Evolutionary conservation across 92 coral and sea anemone species (phyloP), one percentile per base, ranked within the genome.

Genomic region (Ricordea florida): DNA sequence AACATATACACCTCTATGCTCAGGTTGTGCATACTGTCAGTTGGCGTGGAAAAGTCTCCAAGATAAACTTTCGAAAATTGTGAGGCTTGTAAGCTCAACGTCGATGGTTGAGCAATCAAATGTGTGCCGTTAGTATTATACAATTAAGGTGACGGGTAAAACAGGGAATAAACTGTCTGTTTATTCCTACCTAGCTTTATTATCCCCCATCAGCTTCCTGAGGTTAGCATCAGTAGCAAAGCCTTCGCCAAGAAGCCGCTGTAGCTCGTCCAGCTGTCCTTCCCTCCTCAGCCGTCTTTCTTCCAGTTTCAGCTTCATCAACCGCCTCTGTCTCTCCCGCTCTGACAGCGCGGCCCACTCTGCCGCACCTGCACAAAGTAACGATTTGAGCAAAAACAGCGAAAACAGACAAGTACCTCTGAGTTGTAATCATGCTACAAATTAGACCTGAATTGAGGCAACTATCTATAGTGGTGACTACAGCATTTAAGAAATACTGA

Each of bases 171-270:
- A 48, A 48, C 6, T 48, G 18, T 48, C 18, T 37, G 7, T 7
- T 7, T 30, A n/a, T 5, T 18, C 42, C n/a, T 43, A 93, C 98
- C 97, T 91, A 43, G 97, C 93, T 78, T 79, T 86, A 28, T 94
- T 94, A 63, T 94, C 98, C 37, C 98, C 98, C 89, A 94, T 81
- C 30, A 94, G 77, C 29, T 89, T 94, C 69, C 83, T 88, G 5
- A 94, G 82, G 62, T 89, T 94, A 13, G 97, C 97, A 56, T 94
- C 98, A 85, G 83, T 90, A 13, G 91, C 98, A 51, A 94, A 89
- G 4, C 98, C 97, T 55, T 92, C 96, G 6, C 98, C 98, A 33
- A 94, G 44, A 14, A 94, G 76, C 33, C 78, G 71, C 11, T 92
- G 96, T 8, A 94, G 75, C 45, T 94, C 98, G 38, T 94, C 98